These are phyloP conservation scores for Melozone crissalis DNA, from an alignment of 2,113 vertebrate genomes.

Conservation along the genomic window DNA sequence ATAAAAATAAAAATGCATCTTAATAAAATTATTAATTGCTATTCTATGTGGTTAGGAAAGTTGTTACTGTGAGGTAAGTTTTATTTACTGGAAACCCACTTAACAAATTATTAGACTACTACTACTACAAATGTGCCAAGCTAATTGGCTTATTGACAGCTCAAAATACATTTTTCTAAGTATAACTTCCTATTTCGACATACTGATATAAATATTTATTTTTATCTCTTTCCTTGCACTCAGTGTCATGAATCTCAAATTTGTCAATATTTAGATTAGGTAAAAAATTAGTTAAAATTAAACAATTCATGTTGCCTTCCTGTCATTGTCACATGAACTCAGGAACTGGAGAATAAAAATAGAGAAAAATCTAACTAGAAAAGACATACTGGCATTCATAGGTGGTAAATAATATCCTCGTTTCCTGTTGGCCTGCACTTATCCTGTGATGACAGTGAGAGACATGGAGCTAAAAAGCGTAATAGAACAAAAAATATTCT, in stretches of 20 bases:
- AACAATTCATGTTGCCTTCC: accelerated
- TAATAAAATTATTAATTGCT: neutral
- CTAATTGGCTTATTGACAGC: neutral
- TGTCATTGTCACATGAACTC: neutral
- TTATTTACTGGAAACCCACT: neutral
- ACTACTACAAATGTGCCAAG: neutral
- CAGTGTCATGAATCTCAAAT: neutral
- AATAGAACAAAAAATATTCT: neutral
- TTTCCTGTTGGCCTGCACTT: neutral
- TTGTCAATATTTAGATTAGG: neutral
- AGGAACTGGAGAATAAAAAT: neutral
- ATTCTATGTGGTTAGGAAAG: neutral
- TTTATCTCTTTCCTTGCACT: neutral
- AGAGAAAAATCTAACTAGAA: neutral
- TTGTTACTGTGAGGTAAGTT: neutral
- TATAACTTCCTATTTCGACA: neutral
- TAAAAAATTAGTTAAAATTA: neutral
- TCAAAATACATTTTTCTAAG: neutral
- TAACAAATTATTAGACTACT: neutral
- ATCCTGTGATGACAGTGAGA: neutral
- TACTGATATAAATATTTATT: neutral
- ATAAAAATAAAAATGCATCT: neutral
- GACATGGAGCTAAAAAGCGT: neutral
- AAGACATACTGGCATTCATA: neutral
- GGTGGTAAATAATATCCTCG: neutral